Base-by-base conservation (phyloP, 1,140 invertebrate genomes). In the Metopolophium dirhodum region DNA sequence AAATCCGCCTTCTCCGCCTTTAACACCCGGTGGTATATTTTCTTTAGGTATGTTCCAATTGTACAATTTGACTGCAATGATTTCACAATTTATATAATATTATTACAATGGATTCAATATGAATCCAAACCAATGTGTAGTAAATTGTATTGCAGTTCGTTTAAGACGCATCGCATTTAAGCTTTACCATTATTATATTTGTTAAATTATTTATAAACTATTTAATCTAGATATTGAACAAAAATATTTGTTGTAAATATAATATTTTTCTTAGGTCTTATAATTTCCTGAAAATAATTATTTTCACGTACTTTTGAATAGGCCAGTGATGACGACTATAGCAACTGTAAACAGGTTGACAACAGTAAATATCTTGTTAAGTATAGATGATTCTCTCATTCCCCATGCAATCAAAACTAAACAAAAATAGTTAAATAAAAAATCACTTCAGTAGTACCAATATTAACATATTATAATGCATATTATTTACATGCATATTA, bases 361-460 rank as follows among this genome's bases (percentile, higher is more conserved):
- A 0, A 96, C 95, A 0, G 98, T 99, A 95, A 99, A 99, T 23
- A 99, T 95, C 94, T 98, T 99, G 95, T 99, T 99, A 87, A 99
- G 96, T 82, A 96, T 96, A 14, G 98, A 97, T 0, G 98, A 99
- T 95, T 99, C 98, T 95, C 97, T 98, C 30, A 98, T 98, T 45
- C 98, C 98, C 90, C 97, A 95, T 2, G 97, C 96, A 11, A 99
- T 95, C 35, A 99, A 94, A 61, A 96, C 96, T 41, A 94, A 90
- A 94, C 94, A 94, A 93, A 77, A 77, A n/a, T n/a, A 41, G 3
- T 18, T 41, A 4, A 41, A 41, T 41, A 41, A 41, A 41, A 41
- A 41, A 41, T 41, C 4, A 41, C 41, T 41, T 41, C 41, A 41
- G 41, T 41, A 41, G 41, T 41, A 41, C 41, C 41, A 2, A 41